Evolutionary conservation across 2,113 vertebrate species (phyloP).

Genomic region (Callocephalon fimbriatum): DNA sequence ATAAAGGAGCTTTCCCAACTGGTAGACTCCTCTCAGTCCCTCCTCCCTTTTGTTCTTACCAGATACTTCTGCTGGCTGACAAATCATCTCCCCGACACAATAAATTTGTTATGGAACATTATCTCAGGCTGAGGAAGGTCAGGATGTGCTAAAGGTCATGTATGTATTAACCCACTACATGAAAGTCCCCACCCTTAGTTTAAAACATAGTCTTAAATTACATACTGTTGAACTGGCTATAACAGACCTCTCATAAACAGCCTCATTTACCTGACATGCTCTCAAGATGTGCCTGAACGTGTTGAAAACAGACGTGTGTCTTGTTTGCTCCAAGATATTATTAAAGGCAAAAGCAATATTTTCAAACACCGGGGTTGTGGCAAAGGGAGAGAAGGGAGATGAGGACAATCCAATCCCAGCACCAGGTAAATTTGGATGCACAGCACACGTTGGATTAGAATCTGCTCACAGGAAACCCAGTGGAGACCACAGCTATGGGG

Average conservation of each 20-base stretch:
- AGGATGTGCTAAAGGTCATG: constrained; percentile 72
- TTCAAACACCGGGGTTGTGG: background rate
- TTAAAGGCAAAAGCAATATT: background rate
- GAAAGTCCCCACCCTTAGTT: constrained; percentile 8
- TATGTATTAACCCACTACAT: constrained; percentile 68
- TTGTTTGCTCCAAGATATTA: background rate
- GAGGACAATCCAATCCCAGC: fast-evolving
- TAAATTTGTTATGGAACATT: constrained; percentile 78
- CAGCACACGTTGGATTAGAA: fast-evolving
- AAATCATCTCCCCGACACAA: constrained; percentile 66
- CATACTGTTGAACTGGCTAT: constrained; percentile 9
- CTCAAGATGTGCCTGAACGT: background rate
- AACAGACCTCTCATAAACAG: constrained; percentile 49
- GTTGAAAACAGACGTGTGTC: background rate
- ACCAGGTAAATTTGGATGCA: background rate
- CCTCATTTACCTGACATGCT: constrained; percentile 18
- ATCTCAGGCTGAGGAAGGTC: constrained; percentile 71
- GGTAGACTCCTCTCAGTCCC: background rate
- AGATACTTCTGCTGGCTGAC: constrained; percentile 57
- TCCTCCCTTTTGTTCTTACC: constrained; percentile 33
- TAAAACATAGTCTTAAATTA: constrained; percentile 65
- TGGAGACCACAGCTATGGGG: fast-evolving
- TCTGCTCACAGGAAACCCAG: background rate
- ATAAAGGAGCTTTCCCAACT: constrained; percentile 8
- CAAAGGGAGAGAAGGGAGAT: background rate